phyloP scores from a whole-genome alignment of 2,113 vertebrate genomes.

The Acrocephalus arundinaceus region DNA sequence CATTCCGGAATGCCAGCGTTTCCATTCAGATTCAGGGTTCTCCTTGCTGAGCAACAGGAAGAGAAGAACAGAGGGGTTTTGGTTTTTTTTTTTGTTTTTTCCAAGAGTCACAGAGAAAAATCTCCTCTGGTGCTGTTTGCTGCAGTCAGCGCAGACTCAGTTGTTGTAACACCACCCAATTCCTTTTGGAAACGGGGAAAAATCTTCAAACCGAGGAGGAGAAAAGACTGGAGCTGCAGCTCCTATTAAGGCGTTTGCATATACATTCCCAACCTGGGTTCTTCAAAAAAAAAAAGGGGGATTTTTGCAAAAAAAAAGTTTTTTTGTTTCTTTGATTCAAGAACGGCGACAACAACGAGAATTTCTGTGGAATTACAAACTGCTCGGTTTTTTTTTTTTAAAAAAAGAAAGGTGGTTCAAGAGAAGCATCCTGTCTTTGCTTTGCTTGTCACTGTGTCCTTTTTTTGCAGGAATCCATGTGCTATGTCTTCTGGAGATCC shows the following conservation, averaged over 20 bases:
- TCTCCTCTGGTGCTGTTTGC: conserved; percentile 12
- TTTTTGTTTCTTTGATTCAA: not conserved
- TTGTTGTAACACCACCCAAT: not conserved
- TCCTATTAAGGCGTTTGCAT: conserved; percentile 79
- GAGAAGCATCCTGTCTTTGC: not conserved
- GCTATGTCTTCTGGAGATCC: conserved; percentile 92
- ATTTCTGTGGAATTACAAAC: conserved; percentile 34
- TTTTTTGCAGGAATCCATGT: conserved; percentile 9
- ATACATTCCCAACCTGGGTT: conserved; percentile 63
- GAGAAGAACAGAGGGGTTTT: conserved; percentile 4
- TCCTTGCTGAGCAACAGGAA: conserved; percentile 38
- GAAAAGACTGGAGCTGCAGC: conserved; percentile 55
- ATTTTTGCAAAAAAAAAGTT: conserved; percentile 19
- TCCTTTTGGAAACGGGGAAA: not conserved
- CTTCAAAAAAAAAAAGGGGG: conserved; percentile 12
- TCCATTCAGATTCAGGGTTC: not conserved
- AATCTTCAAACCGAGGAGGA: conserved; percentile 1
- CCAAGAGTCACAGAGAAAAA: conserved; percentile 25
- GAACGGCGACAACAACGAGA: conserved; percentile 41
- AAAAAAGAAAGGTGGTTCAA: not conserved
- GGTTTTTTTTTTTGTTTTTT: not conserved
- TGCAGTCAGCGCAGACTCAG: conserved; percentile 16
- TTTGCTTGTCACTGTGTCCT: conserved; percentile 29
- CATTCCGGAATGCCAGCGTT: conserved; percentile 65
- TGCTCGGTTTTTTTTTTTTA: not conserved